Evolutionary conservation across 1,140 invertebrate genomes (phyloP).

Genomic region (Halyomorpha halys): DNA sequence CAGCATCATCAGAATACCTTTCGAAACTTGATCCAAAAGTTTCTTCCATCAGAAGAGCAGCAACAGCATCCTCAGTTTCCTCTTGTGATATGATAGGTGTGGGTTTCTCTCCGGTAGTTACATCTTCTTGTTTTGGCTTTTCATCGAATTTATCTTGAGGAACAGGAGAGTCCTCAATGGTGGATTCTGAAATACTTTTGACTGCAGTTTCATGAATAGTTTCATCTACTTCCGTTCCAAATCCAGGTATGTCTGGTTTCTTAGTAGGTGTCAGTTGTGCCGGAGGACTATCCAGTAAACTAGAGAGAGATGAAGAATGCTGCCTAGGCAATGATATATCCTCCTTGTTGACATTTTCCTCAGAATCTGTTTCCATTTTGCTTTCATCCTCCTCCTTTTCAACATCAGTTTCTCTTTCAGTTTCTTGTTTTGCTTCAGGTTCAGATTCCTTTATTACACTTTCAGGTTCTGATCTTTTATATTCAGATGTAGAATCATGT

Average conservation of each 20-base stretch:
- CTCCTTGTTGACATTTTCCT: slow-evolving; percentile 26
- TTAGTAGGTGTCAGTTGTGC: slow-evolving; percentile 31
- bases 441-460: slow-evolving; percentile 27
- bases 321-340: background rate
- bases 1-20: slow-evolving; percentile 55
- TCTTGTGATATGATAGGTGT: slow-evolving; percentile 78
- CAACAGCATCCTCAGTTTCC: slow-evolving; percentile 84
- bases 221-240: slow-evolving; percentile 50
- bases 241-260: slow-evolving; percentile 56
- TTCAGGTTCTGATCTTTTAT: slow-evolving; percentile 20
- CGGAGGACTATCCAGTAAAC: slow-evolving; percentile 37
- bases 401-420: background rate
- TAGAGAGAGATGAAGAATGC: slow-evolving; percentile 38
- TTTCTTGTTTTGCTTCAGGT: slow-evolving; percentile 4
- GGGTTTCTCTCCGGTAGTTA: slow-evolving; percentile 58
- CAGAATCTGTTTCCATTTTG: slow-evolving; percentile 26
- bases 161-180: slow-evolving; percentile 22
- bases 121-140: slow-evolving; percentile 35
- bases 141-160: slow-evolving; percentile 30
- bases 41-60: slow-evolving; percentile 64
- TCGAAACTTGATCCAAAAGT: slow-evolving; percentile 57
- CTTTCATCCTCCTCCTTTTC: slow-evolving; percentile 5
- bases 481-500: too few relatives aligned
- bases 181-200: slow-evolving; percentile 55
- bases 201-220: slow-evolving; percentile 69